A percentile compares a stretch with the other conserved stretches of the same genome.
Evolutionary conservation across 2,888 invertebrate species (phyloP).

Genomic region (Cosmia pyralina): DNA sequence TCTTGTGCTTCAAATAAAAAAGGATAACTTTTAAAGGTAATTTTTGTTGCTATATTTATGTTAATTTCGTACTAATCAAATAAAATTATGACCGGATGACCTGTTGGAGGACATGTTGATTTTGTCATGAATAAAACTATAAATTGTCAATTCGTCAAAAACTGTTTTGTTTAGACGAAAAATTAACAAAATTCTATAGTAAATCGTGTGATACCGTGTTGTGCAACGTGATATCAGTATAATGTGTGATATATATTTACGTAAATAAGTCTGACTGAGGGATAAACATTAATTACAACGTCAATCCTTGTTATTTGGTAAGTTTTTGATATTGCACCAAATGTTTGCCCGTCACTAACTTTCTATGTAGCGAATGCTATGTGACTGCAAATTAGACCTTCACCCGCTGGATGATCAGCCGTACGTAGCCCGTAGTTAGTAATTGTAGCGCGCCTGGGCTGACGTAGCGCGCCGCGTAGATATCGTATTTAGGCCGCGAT

Average conservation of each 20-base stretch:
- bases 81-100: slow-evolving; percentile 80
- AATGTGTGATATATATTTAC: slow-evolving; percentile 85
- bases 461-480: slow-evolving; percentile 69
- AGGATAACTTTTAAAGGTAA: slow-evolving; percentile 37
- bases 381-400: slow-evolving; percentile 62
- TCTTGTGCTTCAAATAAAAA: slow-evolving; percentile 39
- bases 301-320: slow-evolving; percentile 83
- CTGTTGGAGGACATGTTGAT: slow-evolving; percentile 88
- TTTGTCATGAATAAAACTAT: slow-evolving; percentile 85
- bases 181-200: slow-evolving; percentile 85
- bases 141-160: slow-evolving; percentile 87
- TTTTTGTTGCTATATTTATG: slow-evolving; percentile 9
- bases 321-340: slow-evolving; percentile 81
- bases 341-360: slow-evolving; percentile 80
- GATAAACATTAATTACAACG: slow-evolving; percentile 77
- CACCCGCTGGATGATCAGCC: slow-evolving; percentile 57
- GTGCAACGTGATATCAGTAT: slow-evolving; percentile 82
- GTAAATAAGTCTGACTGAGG: slow-evolving; percentile 78
- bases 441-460: slow-evolving; percentile 73
- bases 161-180: slow-evolving; percentile 86
- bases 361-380: slow-evolving; percentile 75
- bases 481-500: slow-evolving; percentile 76
- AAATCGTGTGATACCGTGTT: slow-evolving; percentile 80
- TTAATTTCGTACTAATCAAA: slow-evolving; percentile 25
- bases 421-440: slow-evolving; percentile 71